phyloP scores from a whole-genome alignment of 2,113 vertebrate species.

The Pagrus major region DNA sequence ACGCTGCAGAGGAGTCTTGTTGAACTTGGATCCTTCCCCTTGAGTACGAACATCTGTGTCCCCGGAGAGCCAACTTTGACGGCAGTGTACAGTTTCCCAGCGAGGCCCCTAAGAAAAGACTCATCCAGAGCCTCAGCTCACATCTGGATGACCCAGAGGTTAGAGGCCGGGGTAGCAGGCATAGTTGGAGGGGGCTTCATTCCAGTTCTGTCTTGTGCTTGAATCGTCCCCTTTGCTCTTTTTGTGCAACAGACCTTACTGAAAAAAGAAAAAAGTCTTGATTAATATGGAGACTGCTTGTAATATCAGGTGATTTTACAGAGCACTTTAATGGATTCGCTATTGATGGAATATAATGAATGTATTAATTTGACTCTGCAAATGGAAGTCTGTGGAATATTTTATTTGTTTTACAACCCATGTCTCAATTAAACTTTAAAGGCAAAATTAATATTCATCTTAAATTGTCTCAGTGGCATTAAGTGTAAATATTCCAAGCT shows the following conservation, averaged over 20 bases:
- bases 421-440: not conserved
- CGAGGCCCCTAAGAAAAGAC: conserved; percentile 68
- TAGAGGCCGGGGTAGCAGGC: conserved; percentile 47
- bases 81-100: conserved; percentile 72
- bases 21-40: conserved; percentile 65
- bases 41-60: conserved; percentile 75
- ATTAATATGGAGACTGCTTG: not conserved
- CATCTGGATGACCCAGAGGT: conserved; percentile 79
- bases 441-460: conserved; percentile 16
- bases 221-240: conserved; percentile 22
- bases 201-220: conserved; percentile 50
- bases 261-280: not conserved
- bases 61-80: conserved; percentile 59
- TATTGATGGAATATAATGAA: not conserved
- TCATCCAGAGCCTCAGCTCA: conserved; percentile 67
- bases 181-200: conserved; percentile 49
- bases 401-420: not conserved
- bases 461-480: conserved; percentile 11
- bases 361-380: not conserved
- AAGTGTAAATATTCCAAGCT: conserved; percentile 21
- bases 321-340: not conserved
- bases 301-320: not conserved
- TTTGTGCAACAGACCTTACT: conserved; percentile 5
- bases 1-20: conserved; percentile 61
- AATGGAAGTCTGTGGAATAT: not conserved